Evolutionary conservation across 1,140 invertebrate species (phyloP), one percentile per base, ranked within the genome.

Genomic region (Lepeophtheirus salmonis): DNA sequence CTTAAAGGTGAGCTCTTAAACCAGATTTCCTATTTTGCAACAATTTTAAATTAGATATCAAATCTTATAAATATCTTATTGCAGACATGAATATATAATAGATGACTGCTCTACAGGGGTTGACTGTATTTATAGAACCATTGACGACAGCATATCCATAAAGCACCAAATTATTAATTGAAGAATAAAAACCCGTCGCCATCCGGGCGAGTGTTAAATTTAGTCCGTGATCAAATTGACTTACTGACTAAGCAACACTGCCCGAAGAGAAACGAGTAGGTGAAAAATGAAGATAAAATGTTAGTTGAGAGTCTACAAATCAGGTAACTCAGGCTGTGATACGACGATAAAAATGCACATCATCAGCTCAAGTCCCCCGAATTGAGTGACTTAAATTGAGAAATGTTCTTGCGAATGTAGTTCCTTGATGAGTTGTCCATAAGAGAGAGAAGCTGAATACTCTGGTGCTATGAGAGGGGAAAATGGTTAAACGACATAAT

Each of bases 311-410:
- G 30, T n/a, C 30, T 41, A 6, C 30, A 41, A 60, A 26, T 58
- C 18, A 49, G 56, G 56, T 58, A 58, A 58, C 56, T 48, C 24
- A 24, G 56, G 56, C 56, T 58, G 56, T 58, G 56, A 58, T 58
- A 58, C 41, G 54, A 56, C 18, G 4, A 52, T n/a, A 52, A 4
- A 56, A 6, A 25, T 26, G 20, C 23, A 56, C 54, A 56, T 56
- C 18, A 56, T 25, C 18, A 14, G 20, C 12, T 10, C 12, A 25
- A 20, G 20, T 21, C 18, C 21, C 12, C 18, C 54, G 54, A 56
- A 26, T 14, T 25, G 23, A 56, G 18, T n/a, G 23, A 56, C 14
- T 56, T 4, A 12, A 25, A 56, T 25, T 12, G 14, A 16, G 50
- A 6, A 10, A 52, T 13, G 18, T 52, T 52, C 6, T 41, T n/a